Conservation (phyloP, 2,797 vertebrate species). For the Scyliorhinus canicula region DNA sequence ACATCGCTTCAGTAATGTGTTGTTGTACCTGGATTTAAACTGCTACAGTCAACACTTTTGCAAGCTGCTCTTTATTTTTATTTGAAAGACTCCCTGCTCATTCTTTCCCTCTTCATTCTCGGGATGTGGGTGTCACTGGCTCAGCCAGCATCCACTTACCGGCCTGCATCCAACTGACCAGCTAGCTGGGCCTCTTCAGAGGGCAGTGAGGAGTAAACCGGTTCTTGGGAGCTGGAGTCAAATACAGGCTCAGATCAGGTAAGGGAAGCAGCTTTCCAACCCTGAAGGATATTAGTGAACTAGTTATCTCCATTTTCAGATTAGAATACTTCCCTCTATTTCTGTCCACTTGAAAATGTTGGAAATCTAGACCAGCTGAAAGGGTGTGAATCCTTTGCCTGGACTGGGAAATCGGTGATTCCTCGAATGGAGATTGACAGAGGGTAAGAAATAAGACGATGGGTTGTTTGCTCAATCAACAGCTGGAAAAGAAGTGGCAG, state of each 20-base stretch:
- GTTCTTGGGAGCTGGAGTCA: neutral
- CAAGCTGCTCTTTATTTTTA: constrained; percentile 4
- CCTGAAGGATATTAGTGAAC: neutral
- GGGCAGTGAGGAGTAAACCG: neutral
- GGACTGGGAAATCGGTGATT: neutral
- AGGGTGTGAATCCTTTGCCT: neutral
- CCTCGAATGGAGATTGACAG: neutral
- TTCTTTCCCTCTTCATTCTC: neutral
- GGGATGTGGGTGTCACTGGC: neutral
- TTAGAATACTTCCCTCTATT: neutral
- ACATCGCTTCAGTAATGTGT: neutral
- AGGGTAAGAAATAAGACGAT: neutral
- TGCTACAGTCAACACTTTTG: neutral
- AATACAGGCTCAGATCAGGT: neutral
- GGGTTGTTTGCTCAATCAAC: neutral
- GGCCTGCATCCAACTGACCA: neutral
- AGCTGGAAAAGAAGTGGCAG: neutral
- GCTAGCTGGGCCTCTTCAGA: neutral
- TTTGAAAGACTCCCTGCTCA: neutral
- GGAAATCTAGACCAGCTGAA: neutral
- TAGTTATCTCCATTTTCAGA: neutral
- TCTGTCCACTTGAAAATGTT: neutral
- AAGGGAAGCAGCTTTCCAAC: neutral
- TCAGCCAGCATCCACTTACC: neutral
- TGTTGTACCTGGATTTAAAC: constrained; percentile 12